Base-by-base conservation (phyloP, 2,888 invertebrate genomes). In the Drosophila barbarae region DNA sequence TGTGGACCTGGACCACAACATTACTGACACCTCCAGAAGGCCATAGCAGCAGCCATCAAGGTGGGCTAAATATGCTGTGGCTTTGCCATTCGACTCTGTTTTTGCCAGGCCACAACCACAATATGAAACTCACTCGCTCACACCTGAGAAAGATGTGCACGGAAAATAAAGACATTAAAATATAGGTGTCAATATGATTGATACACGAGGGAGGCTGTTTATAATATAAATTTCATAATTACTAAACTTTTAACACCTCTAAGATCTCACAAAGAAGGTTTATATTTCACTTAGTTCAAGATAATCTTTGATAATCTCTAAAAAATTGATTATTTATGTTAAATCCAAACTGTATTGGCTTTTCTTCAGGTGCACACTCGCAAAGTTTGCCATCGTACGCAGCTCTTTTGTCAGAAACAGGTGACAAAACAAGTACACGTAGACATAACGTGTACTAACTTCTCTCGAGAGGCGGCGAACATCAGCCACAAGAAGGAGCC, bases 1-100 rank as follows among this genome's bases (percentile, higher is more conserved):
- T 50, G 79, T 78, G 74, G 77, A 78, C 74, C 84, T 78, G 74
- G 79, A 78, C 84, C 84, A 67, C 85, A 78, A 70, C 80, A 82
- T 78, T 82, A 76, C 74, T 67, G 84, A 84, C 78, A 84, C 78
- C 84, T 76, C 68, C 64, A 63, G 63, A 49, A 42, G 64, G 53
- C 64, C 35, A 39, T 13, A 13, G 39, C 13, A 13, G 21, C 13
- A 18, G 23, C 6, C 47, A 35, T 51, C 42, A 38, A 69, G 58
- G 71, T 70, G 70, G 53, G 67, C 67, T 44, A 69, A 53, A 44
- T 61, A 53, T 70, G 63, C 53, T 69, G 70, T 51, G 70, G 68
- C 63, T 69, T 69, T 41, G 18, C 30, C 15, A 5, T 35, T 30
- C 18, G 56, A 32, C n/a, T 23, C 50, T 49, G 65, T 36, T 66